Evolutionary conservation across 1,140 invertebrate genomes (phyloP).

Genomic region (Philotrypesis tridentata): DNA sequence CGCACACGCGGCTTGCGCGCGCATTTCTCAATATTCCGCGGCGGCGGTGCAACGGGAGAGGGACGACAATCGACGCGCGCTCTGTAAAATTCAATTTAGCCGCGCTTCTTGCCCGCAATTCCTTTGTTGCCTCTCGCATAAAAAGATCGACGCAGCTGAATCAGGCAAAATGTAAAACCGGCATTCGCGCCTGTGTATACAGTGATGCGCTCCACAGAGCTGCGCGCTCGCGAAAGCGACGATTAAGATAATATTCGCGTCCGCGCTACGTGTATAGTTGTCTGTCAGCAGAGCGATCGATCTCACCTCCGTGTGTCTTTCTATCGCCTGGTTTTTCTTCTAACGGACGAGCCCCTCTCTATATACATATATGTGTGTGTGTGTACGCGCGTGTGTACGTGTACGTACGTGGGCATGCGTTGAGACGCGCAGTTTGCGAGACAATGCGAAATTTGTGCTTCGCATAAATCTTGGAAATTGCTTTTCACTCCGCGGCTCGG

Average conservation of each 20-base stretch:
- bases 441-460: background rate
- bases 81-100: conserved; percentile 24
- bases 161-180: conserved; percentile 26
- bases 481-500: background rate
- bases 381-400: too few species aligned
- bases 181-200: background rate
- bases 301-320: conserved; percentile 14
- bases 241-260: conserved; percentile 26
- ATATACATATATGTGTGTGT: too few species aligned
- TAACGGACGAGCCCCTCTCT: background rate
- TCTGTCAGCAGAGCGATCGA: conserved; percentile 2
- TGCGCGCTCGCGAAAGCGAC: background rate
- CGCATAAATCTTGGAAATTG: background rate
- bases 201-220: too few species aligned
- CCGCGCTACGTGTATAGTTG: background rate
- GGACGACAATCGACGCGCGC: background rate
- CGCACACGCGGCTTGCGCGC: background rate
- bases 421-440: background rate
- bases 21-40: conserved; percentile 15
- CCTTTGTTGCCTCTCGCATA: conserved; percentile 2
- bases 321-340: background rate
- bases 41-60: too few species aligned
- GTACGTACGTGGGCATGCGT: too few species aligned
- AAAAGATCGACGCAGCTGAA: background rate
- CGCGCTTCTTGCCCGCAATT: conserved; percentile 12